Evolutionary conservation across 2,888 invertebrate genomes (phyloP), one percentile per base, ranked within the genome.

Genomic region (Megalurothrips usitatus): DNA sequence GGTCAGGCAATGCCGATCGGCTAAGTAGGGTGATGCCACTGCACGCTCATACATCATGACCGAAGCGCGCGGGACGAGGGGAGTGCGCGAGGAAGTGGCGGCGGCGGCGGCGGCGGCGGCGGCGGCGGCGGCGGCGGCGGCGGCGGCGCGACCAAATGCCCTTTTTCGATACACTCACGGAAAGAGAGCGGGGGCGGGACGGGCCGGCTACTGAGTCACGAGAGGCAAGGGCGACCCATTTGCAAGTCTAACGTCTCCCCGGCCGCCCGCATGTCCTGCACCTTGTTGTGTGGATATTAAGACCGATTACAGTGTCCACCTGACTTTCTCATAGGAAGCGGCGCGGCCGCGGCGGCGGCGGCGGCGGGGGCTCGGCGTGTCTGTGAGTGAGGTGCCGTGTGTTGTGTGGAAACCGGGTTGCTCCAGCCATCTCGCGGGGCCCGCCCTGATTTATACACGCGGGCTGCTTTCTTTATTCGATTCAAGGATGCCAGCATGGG

Each of bases 391-490:
- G 58, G n/a, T 10, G 17, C 19, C 17, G 58, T 19, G 58, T 19
- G 58, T 4, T 43, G 58, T 19, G 58, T 19, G 58, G 58, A n/a
- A 58, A 58, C 17, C 58, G 58, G 58, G 58, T 58, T 58, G 58
- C 17, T 58, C 17, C 58, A 19, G 58, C 17, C 58, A 58, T 58
- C 58, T 58, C n/a, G 34, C 34, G 34, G 34, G 58, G 11, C 58
- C 58, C 68, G 68, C 10, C 26, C 68, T 75, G 68, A 75, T 75
- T 75, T 75, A 75, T 75, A 8, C 26, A 58, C 58, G n/a, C 58
- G 58, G 58, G n/a, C 68, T 26, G 68, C 68, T 75, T 75, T 75
- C 68, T 75, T 75, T 75, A 43, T 43, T 43, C 34, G 68, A 26
- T 26, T 26, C 68, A 75, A 75, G 68, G 68, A 75, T 26, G 68